phyloP scores from a whole-genome alignment of 1,140 invertebrate species.

The Helicoverpa zea region DNA sequence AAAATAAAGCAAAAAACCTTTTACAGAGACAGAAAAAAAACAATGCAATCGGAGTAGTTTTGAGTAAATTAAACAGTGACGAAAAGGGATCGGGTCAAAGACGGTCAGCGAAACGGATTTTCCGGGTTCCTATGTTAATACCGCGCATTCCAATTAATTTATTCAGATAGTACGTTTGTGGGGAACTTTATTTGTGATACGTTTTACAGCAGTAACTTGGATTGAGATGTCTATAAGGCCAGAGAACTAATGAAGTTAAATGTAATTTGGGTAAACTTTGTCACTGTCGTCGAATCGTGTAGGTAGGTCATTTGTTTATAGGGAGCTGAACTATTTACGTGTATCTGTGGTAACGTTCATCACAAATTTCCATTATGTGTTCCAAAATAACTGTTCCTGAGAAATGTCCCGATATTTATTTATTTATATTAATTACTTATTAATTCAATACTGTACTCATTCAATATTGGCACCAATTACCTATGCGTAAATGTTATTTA shows the following conservation, averaged over 20 bases:
- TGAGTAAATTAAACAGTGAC: constrained; percentile 45
- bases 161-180: constrained; percentile 25
- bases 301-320: too few relatives aligned
- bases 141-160: constrained; percentile 43
- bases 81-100: constrained; percentile 39
- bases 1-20: background rate
- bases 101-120: constrained; percentile 31
- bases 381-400: too few relatives aligned
- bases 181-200: constrained; percentile 31
- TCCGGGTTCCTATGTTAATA: constrained; percentile 44
- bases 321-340: too few relatives aligned
- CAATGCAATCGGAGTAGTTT: constrained; percentile 43
- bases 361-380: too few relatives aligned
- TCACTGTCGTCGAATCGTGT: too few relatives aligned
- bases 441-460: too few relatives aligned
- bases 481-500: too few relatives aligned
- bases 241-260: background rate
- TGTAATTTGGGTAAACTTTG: too few relatives aligned
- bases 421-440: too few relatives aligned
- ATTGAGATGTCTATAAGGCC: background rate
- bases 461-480: too few relatives aligned
- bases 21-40: constrained; percentile 1
- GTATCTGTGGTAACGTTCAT: too few relatives aligned
- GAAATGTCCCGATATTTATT: too few relatives aligned
- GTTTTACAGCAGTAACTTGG: background rate